Conservation (phyloP, 2,113 vertebrate genomes). For the Numenius arquata region DNA sequence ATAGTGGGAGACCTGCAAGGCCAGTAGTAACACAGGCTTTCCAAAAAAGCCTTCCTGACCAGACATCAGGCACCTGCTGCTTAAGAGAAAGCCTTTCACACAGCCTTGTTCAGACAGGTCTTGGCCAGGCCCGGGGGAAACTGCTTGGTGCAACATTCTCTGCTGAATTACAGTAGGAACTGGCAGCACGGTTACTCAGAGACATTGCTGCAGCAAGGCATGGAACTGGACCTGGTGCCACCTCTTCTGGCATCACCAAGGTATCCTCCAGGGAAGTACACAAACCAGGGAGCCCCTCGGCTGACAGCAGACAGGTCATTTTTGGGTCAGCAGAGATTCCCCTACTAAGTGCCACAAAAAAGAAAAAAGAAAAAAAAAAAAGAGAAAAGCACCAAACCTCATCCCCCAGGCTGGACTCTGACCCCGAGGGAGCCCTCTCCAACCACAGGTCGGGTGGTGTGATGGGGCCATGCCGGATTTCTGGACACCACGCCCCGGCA, state of each 20-base stretch:
- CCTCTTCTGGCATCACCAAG: neutral
- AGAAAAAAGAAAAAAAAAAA: neutral
- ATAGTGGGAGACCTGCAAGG: neutral
- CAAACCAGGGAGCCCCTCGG: neutral
- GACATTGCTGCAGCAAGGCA: neutral
- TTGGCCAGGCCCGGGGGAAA: neutral
- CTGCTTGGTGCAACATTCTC: neutral
- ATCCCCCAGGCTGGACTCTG: neutral
- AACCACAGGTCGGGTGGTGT: neutral
- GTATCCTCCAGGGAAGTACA: rapidly evolving
- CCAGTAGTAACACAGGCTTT: neutral
- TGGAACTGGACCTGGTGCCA: rapidly evolving
- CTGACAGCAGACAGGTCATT: neutral
- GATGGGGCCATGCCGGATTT: rapidly evolving
- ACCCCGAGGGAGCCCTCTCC: neutral
- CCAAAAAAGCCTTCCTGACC: neutral
- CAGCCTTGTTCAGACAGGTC: neutral
- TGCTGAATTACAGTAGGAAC: neutral
- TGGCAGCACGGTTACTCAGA: rapidly evolving
- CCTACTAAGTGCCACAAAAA: neutral
- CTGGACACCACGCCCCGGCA: neutral
- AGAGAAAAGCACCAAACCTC: neutral
- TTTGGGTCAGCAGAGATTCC: neutral
- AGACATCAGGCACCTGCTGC: neutral
- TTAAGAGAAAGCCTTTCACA: neutral